Conservation (phyloP, 2,888 invertebrate species). For the Drepanosiphum platanoidis region DNA sequence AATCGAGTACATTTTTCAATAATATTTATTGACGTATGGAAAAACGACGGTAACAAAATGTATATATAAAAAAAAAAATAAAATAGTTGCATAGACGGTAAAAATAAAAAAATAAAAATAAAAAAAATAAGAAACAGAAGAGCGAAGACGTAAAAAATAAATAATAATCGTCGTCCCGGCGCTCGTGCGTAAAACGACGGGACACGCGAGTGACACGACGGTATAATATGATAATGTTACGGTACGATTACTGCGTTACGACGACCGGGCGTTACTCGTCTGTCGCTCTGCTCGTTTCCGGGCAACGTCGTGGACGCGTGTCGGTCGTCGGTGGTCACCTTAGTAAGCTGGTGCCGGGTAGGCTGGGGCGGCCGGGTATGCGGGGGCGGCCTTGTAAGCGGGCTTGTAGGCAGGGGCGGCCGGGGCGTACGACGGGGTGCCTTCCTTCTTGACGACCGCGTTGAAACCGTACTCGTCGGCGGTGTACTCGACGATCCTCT, state of each 20-base stretch:
- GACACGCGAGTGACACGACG: neutral
- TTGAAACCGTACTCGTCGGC: constrained; percentile 64
- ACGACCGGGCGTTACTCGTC: neutral
- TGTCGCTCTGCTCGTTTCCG: neutral
- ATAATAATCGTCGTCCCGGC: neutral
- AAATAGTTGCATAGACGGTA: neutral
- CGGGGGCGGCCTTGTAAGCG: neutral
- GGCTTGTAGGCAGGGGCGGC: constrained; percentile 54
- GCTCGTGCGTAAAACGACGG: neutral
- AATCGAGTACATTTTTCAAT: neutral
- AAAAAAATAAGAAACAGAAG: constrained; percentile 16
- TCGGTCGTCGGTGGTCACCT: neutral
- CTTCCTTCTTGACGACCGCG: constrained; percentile 64
- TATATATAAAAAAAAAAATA: constrained; percentile 9
- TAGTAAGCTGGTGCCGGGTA: constrained; percentile 3
- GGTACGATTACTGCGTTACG: neutral
- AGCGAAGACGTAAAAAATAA: constrained; percentile 23
- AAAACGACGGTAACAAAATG: constrained; percentile 28
- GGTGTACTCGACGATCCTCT: constrained; percentile 64
- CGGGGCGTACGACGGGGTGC: constrained; percentile 42
- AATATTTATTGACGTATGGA: constrained; percentile 36
- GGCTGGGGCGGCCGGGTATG: constrained; percentile 1
- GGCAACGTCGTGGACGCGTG: neutral
- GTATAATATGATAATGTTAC: neutral
- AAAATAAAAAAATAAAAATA: constrained; percentile 34